Base-by-base conservation (phyloP, 2,888 invertebrate species). In the Sarcophaga rosellei region DNA sequence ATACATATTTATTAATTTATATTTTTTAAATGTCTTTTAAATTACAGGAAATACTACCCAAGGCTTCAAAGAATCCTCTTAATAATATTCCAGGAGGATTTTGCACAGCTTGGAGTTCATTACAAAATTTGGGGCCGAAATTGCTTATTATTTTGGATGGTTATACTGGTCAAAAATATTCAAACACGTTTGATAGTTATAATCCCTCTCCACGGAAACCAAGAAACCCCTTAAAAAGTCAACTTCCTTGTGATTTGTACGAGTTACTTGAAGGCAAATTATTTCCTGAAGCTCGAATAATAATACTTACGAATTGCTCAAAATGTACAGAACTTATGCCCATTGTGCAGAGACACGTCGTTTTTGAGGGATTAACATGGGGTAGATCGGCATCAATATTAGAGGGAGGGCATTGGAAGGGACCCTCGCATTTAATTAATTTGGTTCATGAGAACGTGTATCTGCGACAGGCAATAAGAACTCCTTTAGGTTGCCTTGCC, bases 111-210 rank as follows among this genome's bases (percentile, higher is more conserved):
- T 94, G 94, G 94, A 92, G 93, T 69, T 93, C 93, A 4, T 88
- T 94, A 63, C 92, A 93, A 68, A 89, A 93, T 1, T 91, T 94
- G 75, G 94, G 94, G 78, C 94, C 94, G 57, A 93, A 94, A 45
- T 91, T 94, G 25, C 91, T 94, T 15, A 94, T 95, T 88, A 92
- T 95, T 25, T 90, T 95, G 59, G 94, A 94, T 89, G 94, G 94
- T 1, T 94, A 94, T 89, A 94, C 94, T 89, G 89, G 89, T 68
- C 89, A 89, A 69, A 89, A 90, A 80, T 62, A 63, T 12, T 80
- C 81, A 6, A 84, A 74, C 47, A 65, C 61, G 15, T 65, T 47
- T 25, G 25, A 66, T 11, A 73, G 23, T 23, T 25, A 66, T 25
- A 90, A 90, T 73, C 92, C 91, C 17, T 89, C 91, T 35, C 91